Percentiles rank a stretch among this genome's conserved stretches.
Evolutionary conservation across 2,797 vertebrate species (phyloP).

Genomic region (Chelmon rostratus): DNA sequence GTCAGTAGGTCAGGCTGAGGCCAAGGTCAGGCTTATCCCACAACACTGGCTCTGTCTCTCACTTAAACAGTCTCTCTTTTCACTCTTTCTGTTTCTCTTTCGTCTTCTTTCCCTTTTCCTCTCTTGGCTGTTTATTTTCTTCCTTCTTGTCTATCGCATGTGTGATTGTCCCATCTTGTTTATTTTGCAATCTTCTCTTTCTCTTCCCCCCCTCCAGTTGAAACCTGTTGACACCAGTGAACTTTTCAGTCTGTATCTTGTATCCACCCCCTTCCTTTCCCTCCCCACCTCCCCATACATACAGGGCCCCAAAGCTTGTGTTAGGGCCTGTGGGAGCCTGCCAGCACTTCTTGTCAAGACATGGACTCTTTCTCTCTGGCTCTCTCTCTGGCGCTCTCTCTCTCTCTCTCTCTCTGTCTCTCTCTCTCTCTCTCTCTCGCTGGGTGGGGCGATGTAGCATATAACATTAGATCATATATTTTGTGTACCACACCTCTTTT

Average conservation of each 20-base stretch:
- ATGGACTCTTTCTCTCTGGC: conserved; percentile 18
- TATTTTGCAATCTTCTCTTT: conserved; percentile 4
- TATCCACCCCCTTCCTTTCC: conserved; percentile 18
- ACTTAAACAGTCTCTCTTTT: background rate
- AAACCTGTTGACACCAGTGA: conserved; percentile 54
- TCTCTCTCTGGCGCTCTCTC: conserved; percentile 5
- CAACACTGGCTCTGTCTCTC: background rate
- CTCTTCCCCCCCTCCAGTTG: background rate
- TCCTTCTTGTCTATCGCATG: background rate
- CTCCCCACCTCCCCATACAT: background rate
- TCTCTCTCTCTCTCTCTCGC: background rate
- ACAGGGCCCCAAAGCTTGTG: conserved; percentile 33
- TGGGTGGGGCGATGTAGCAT: conserved; percentile 45
- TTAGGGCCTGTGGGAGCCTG: conserved; percentile 71
- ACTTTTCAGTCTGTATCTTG: conserved; percentile 28
- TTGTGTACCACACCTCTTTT: conserved; percentile 37
- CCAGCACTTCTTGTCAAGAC: conserved; percentile 62
- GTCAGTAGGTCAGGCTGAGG: conserved; percentile 58
- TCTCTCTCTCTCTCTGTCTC: background rate
- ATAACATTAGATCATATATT: conserved; percentile 53
- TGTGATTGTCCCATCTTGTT: background rate
- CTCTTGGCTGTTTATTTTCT: background rate
- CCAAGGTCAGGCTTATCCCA: conserved; percentile 29
- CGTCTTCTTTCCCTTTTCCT: background rate
- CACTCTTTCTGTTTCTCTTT: background rate